Conservation (phyloP, 2,113 vertebrate genomes). For the Solea senegalensis region DNA sequence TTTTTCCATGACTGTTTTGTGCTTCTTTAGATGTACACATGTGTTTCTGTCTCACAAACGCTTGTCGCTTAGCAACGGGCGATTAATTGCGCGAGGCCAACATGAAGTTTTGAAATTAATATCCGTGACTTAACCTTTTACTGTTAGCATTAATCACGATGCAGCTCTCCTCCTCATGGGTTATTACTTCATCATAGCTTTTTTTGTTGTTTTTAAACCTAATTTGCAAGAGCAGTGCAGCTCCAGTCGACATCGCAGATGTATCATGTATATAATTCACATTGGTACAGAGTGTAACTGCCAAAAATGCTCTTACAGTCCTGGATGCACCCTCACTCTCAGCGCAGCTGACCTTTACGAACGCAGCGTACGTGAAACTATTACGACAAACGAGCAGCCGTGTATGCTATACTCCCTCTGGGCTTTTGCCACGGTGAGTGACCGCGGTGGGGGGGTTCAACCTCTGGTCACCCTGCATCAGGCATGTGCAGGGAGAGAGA, state of each 20-base stretch:
- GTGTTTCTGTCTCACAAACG: not conserved
- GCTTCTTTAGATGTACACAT: not conserved
- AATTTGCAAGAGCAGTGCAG: constrained; percentile 5
- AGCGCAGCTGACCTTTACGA: not conserved
- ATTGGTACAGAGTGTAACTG: not conserved
- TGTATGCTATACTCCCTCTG: not conserved
- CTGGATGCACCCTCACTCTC: not conserved
- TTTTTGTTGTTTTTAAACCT: not conserved
- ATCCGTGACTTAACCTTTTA: not conserved
- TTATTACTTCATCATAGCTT: constrained; percentile 1
- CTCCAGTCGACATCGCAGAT: not conserved
- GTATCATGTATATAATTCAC: not conserved
- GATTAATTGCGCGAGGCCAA: not conserved
- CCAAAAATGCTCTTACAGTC: constrained; percentile 27
- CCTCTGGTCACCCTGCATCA: too few species aligned
- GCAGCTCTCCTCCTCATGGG: not conserved
- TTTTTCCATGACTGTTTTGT: constrained; percentile 22
- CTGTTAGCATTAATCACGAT: constrained; percentile 10
- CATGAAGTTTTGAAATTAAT: not conserved
- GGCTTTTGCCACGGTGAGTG: not conserved
- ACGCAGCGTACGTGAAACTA: not conserved
- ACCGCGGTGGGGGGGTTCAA: too few species aligned
- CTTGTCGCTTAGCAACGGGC: not conserved
- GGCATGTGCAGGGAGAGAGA: too few species aligned
- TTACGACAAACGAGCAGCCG: not conserved